Percentiles rank a stretch among this genome's conserved stretches.
Evolutionary conservation across 2,113 vertebrate species (phyloP).

Genomic region (Melanocharis versteri): DNA sequence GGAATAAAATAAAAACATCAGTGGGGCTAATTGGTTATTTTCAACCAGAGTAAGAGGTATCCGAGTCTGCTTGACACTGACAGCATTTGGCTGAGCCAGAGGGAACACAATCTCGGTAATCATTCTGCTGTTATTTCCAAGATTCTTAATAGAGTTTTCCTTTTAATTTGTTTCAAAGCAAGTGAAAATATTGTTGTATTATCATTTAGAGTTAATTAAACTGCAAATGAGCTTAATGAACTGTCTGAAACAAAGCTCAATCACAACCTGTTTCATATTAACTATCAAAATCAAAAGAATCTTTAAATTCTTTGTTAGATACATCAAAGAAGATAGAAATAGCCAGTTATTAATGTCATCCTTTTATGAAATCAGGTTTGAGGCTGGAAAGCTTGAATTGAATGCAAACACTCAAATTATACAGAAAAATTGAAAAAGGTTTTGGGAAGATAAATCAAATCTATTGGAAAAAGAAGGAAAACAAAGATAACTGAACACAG

Average conservation of each 20-base stretch:
- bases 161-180: constrained; percentile 38
- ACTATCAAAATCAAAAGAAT: background rate
- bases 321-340: background rate
- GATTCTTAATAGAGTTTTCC: background rate
- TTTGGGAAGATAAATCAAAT: background rate
- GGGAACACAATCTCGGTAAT: background rate
- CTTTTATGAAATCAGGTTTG: background rate
- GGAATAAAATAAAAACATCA: background rate
- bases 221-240: constrained; percentile 46
- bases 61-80: background rate
- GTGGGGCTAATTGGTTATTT: background rate
- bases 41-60: background rate
- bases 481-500: background rate
- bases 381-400: background rate
- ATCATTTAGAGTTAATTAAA: constrained; percentile 51
- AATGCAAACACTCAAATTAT: background rate
- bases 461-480: background rate
- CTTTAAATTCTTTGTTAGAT: background rate
- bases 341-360: background rate
- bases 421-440: background rate
- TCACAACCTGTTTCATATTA: constrained; percentile 24
- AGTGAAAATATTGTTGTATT: constrained; percentile 33
- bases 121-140: background rate
- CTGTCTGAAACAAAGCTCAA: constrained; percentile 25
- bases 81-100: background rate